Base-by-base conservation (phyloP, 1,140 invertebrate genomes). In the Orius insidiosus region DNA sequence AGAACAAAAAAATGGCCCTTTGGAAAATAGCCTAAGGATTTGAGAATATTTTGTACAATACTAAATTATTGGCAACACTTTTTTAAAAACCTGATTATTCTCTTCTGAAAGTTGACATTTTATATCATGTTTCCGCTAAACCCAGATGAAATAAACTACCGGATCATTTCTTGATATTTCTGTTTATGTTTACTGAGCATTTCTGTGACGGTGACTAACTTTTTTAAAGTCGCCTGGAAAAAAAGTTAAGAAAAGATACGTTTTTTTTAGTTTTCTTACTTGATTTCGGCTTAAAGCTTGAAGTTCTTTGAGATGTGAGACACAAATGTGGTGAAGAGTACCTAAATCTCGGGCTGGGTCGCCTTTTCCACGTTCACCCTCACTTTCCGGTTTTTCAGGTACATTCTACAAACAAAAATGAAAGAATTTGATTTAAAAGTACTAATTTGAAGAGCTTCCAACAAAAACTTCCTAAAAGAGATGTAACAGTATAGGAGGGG, bases 121-220 rank as follows among this genome's bases (percentile, higher is more conserved):
- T n/a, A n/a, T n/a, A n/a, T n/a, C n/a, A n/a, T n/a, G n/a, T n/a
- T n/a, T n/a, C n/a, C n/a, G n/a, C n/a, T n/a, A n/a, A n/a, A n/a
- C n/a, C n/a, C n/a, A n/a, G n/a, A n/a, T n/a, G n/a, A n/a, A n/a
- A 10, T 6, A 31, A 35, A 70, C 73, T 84, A 85, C 73, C 81
- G 82, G 67, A 90, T 86, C 85, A 89, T 92, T 68, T 92, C 87
- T 59, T 89, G 74, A 63, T 96, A 94, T 60, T 89, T 90, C 61
- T 92, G 80, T 67, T 95, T 95, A 65, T 95, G 92, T 63, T 94
- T 94, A 52, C 81, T 86, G 56, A 95, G 66, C 86, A 95, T 94
- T 61, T 94, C 88, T 3, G 87, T 93, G 10, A 94, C 89, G 11
- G 88, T 94, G 31, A 93, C 86, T 55, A 96, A 67, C 60, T 92